Percentiles rank a stretch among this genome's conserved stretches.
Conservation (phyloP, 37 sponge, comb jelly and placozoan species). For the Geodia barretti region DNA sequence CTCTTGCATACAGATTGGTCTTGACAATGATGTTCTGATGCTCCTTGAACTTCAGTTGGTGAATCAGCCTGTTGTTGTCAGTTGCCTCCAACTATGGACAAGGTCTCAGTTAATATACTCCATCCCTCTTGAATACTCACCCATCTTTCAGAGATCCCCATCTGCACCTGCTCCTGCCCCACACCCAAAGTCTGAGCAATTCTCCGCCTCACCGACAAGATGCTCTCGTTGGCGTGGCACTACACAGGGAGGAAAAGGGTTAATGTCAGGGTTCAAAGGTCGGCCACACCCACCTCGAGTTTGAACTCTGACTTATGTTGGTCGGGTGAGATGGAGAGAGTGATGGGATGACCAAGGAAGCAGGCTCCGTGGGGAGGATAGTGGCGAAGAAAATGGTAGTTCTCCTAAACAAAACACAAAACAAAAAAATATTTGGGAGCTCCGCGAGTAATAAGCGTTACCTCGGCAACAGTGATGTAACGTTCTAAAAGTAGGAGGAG, state of each 20-base stretch:
- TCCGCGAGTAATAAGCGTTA: no score
- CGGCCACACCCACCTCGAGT: slow-evolving; percentile 33
- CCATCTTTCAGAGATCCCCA: slow-evolving; percentile 66
- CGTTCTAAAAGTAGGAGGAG: slow-evolving; percentile 50
- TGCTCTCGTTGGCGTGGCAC: slow-evolving; percentile 82
- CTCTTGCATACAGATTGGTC: no score
- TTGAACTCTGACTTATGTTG: slow-evolving; percentile 67
- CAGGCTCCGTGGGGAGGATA: slow-evolving; percentile 78
- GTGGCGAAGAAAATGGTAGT: slow-evolving; percentile 48
- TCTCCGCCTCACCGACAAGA: slow-evolving; percentile 67
- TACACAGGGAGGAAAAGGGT: not conserved
- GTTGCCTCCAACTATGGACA: slow-evolving; percentile 42
- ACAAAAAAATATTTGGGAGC: not conserved
- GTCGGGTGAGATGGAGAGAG: slow-evolving; percentile 56
- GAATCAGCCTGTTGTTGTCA: slow-evolving; percentile 71
- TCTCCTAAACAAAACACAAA: slow-evolving; percentile 56
- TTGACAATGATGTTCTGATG: slow-evolving; percentile 63
- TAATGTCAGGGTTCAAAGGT: not conserved
- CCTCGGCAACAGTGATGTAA: slow-evolving; percentile 68
- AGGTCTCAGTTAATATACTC: not conserved
- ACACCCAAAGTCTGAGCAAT: slow-evolving; percentile 53
- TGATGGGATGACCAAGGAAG: slow-evolving; percentile 83
- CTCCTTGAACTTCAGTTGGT: slow-evolving; percentile 76
- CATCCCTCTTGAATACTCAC: slow-evolving; percentile 20
- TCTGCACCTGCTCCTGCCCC: slow-evolving; percentile 63